A percentile compares a stretch with the other conserved stretches of the same genome.
Evolutionary conservation across 2,797 vertebrate genomes (phyloP).

Genomic region (Zalophus californianus): DNA sequence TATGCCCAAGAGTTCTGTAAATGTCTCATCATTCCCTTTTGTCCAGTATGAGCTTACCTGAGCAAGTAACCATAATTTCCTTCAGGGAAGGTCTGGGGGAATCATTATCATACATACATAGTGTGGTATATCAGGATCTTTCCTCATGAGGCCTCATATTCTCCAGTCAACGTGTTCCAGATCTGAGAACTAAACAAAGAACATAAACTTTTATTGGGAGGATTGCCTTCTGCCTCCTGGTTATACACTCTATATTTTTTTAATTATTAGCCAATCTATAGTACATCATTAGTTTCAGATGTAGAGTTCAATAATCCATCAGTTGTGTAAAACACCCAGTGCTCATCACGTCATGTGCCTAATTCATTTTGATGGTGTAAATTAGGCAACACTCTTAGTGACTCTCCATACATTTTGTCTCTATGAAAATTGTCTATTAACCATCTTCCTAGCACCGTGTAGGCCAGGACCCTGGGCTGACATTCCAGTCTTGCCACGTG

Average conservation of each 20-base stretch:
- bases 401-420: neutral
- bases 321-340: neutral
- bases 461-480: neutral
- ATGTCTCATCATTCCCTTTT: neutral
- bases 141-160: neutral
- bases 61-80: neutral
- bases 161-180: neutral
- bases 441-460: neutral
- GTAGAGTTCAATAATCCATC: neutral
- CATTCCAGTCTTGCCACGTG: neutral
- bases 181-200: neutral
- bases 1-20: neutral
- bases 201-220: neutral
- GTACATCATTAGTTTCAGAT: neutral
- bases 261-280: neutral
- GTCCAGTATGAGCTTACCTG: neutral
- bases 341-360: neutral
- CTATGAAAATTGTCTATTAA: neutral
- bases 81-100: neutral
- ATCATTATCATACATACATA: neutral
- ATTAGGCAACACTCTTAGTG: neutral
- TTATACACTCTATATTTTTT: neutral
- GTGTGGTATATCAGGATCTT: neutral
- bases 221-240: neutral
- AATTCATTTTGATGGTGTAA: neutral